Conservation (phyloP, 2,113 vertebrate genomes). For the Mixornis gularis region DNA sequence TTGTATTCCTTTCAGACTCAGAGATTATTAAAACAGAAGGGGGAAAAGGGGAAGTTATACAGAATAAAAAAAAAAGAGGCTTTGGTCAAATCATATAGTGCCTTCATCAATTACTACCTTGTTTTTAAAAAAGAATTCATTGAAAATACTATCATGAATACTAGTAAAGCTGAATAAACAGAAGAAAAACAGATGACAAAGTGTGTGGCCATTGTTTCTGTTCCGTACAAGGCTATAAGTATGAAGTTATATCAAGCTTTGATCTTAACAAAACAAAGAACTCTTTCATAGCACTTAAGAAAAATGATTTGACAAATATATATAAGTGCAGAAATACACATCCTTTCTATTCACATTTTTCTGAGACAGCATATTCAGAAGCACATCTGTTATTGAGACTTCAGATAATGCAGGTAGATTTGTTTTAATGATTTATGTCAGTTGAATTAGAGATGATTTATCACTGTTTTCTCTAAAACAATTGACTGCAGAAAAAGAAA, state of each 20-base stretch:
- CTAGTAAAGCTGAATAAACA: not conserved
- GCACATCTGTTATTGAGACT: not conserved
- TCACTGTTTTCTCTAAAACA: slow-evolving; percentile 3
- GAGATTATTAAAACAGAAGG: not conserved
- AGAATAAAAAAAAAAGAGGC: not conserved
- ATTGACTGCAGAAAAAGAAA: not conserved
- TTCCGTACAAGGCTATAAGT: not conserved
- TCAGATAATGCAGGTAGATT: slow-evolving; percentile 5
- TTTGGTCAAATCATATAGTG: not conserved
- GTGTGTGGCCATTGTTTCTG: not conserved
- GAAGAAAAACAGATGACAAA: not conserved
- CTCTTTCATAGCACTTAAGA: not conserved
- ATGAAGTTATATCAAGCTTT: not conserved
- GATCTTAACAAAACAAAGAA: not conserved
- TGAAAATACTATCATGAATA: not conserved
- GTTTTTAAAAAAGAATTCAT: not conserved
- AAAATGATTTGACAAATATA: not conserved
- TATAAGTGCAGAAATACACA: not conserved
- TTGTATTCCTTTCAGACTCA: not conserved
- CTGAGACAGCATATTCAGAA: not conserved
- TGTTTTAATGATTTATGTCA: slow-evolving; percentile 20
- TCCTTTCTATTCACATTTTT: not conserved
- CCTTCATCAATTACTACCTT: not conserved
- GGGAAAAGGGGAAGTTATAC: not conserved
- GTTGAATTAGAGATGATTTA: slow-evolving; percentile 25